A percentile compares a stretch with the other conserved stretches of the same genome.
Evolutionary conservation across 2,888 invertebrate genomes (phyloP).

Genomic region (Hypselothyrea guttata): DNA sequence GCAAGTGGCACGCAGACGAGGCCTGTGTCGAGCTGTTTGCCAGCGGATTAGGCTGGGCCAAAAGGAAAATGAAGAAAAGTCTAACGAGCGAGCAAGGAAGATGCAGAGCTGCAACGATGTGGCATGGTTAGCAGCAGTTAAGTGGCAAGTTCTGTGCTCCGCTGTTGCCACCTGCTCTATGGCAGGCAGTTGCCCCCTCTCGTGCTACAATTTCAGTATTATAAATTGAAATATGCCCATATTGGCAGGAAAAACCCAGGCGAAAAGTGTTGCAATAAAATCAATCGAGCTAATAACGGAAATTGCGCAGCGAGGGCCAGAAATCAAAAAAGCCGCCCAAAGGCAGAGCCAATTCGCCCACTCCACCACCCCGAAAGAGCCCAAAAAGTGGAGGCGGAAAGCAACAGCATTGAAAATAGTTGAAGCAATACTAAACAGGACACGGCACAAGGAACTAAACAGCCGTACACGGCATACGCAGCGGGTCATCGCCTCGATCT

Average conservation of each 20-base stretch:
- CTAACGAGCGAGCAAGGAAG: background rate
- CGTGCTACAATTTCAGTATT: slow-evolving; percentile 8
- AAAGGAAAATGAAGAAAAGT: background rate
- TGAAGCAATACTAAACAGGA: slow-evolving; percentile 6
- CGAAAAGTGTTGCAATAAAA: slow-evolving; percentile 56
- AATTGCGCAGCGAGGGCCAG: slow-evolving; percentile 47
- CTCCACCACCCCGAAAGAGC: slow-evolving; percentile 9
- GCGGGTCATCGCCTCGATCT: slow-evolving; percentile 58
- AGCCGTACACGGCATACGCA: slow-evolving; percentile 44
- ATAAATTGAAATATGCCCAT: slow-evolving; percentile 46
- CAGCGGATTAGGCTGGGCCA: slow-evolving; percentile 51
- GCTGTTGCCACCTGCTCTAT: slow-evolving; percentile 28
- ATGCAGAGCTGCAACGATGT: background rate
- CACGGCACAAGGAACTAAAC: slow-evolving; percentile 6
- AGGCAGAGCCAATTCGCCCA: slow-evolving; percentile 46
- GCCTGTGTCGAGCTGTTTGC: slow-evolving; percentile 52
- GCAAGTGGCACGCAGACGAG: slow-evolving; percentile 28
- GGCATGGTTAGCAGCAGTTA: slow-evolving; percentile 2
- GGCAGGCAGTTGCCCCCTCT: slow-evolving; percentile 9
- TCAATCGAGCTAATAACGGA: slow-evolving; percentile 76
- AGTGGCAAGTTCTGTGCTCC: slow-evolving; percentile 12
- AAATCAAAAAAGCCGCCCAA: slow-evolving; percentile 36
- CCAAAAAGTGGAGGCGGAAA: slow-evolving; percentile 4
- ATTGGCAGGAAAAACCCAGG: slow-evolving; percentile 2
- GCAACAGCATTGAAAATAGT: slow-evolving; percentile 38